Percentiles rank a stretch among this genome's conserved stretches.
phyloP scores from a whole-genome alignment of 2,888 invertebrate species.

The Podabrus alpinus region DNA sequence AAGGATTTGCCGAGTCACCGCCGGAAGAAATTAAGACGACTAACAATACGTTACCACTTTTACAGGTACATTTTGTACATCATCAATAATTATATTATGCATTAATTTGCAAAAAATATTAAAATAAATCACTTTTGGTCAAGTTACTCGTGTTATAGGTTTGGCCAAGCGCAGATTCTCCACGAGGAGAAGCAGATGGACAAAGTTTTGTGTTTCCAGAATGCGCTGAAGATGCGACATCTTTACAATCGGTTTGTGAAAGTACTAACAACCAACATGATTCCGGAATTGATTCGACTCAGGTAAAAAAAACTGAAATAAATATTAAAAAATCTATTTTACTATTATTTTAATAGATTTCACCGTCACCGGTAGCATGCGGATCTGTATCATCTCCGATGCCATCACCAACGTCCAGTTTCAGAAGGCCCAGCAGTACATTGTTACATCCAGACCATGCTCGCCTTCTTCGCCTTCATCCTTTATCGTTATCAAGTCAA shows the following conservation, averaged over 20 bases:
- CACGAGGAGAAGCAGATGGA: slow-evolving; percentile 68
- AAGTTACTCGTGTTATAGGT: slow-evolving; percentile 54
- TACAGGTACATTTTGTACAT: slow-evolving; percentile 54
- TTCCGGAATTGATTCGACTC: slow-evolving; percentile 74
- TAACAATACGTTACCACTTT: slow-evolving; percentile 61
- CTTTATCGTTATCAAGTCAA: slow-evolving; percentile 53
- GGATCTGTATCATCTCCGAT: slow-evolving; percentile 51
- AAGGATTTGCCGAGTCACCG: slow-evolving; percentile 44
- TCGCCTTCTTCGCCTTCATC: slow-evolving; percentile 60
- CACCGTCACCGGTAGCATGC: slow-evolving; percentile 57
- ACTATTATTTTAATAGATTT: slow-evolving; percentile 54
- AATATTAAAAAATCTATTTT: neutral
- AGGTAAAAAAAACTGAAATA: slow-evolving; percentile 56
- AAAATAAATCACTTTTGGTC: neutral
- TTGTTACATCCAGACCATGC: slow-evolving; percentile 74
- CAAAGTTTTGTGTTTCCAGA: slow-evolving; percentile 71
- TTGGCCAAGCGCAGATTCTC: slow-evolving; percentile 74
- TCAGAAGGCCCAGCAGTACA: slow-evolving; percentile 62
- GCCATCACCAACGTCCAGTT: slow-evolving; percentile 51
- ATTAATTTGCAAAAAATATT: neutral
- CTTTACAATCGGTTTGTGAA: slow-evolving; percentile 55
- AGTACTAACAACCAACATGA: slow-evolving; percentile 60
- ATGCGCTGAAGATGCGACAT: slow-evolving; percentile 51
- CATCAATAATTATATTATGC: neutral
- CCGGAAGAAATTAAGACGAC: slow-evolving; percentile 48